phyloP scores from a whole-genome alignment of 2,113 vertebrate species.

The Upupa epops region DNA sequence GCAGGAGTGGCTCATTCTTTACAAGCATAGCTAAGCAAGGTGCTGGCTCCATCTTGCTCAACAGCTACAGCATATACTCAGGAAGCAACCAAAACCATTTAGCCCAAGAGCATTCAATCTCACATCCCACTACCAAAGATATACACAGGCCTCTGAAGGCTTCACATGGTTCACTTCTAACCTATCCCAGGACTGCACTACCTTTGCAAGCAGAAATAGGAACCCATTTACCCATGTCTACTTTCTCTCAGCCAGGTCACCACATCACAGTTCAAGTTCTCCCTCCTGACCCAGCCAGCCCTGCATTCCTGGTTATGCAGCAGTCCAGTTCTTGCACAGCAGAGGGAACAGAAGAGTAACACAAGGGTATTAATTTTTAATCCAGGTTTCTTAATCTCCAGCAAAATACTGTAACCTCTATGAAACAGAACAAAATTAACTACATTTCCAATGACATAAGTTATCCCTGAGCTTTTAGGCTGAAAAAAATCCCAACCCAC shows the following conservation, averaged over 20 bases:
- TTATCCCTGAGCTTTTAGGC: neutral
- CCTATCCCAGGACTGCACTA: neutral
- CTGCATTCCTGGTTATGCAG: neutral
- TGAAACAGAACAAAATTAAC: neutral
- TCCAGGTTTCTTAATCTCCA: neutral
- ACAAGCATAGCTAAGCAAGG: neutral
- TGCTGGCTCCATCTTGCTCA: neutral
- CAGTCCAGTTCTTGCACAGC: neutral
- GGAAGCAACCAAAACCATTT: neutral
- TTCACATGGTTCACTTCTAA: neutral
- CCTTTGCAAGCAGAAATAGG: neutral
- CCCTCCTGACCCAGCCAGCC: neutral
- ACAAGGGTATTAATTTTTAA: neutral
- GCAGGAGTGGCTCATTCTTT: conserved; percentile 32
- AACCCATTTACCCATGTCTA: neutral
- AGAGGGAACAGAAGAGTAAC: neutral
- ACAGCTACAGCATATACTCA: neutral
- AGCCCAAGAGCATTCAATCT: neutral
- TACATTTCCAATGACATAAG: neutral
- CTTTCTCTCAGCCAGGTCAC: neutral
- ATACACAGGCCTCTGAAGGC: neutral
- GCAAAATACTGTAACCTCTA: neutral
- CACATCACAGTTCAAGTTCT: neutral
- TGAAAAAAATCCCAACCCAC: neutral
- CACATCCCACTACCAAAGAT: neutral